phyloP scores from a whole-genome alignment of 2,797 vertebrate genomes.

The Anisognathus igniventris region DNA sequence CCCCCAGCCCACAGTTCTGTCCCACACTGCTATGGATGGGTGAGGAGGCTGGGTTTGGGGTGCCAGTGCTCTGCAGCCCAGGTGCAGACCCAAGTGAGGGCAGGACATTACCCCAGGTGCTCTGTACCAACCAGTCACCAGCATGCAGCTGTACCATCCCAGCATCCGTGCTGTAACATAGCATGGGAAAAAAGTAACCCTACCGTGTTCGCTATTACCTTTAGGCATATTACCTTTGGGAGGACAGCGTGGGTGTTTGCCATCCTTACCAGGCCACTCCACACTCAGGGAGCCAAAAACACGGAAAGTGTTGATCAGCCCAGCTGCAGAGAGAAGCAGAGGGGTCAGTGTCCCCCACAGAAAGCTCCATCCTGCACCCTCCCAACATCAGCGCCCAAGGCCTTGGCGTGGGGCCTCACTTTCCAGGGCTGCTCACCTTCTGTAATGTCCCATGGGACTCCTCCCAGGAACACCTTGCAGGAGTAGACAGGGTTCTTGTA shows the following conservation, averaged over 20 bases:
- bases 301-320: conserved; percentile 94
- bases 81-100: conserved; percentile 15
- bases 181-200: conserved; percentile 75
- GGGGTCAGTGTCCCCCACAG: not conserved
- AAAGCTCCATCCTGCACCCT: not conserved
- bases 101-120: conserved; percentile 24
- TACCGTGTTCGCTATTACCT: conserved; percentile 94
- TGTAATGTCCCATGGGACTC: conserved; percentile 98
- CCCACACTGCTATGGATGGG: not conserved
- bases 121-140: conserved; percentile 61
- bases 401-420: accelerated
- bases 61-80: not conserved
- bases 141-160: conserved; percentile 73
- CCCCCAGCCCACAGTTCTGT: not conserved
- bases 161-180: conserved; percentile 70
- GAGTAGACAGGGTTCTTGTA: conserved; percentile 97
- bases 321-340: conserved; percentile 74
- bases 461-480: conserved; percentile 97
- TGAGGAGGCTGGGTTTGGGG: not conserved
- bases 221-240: conserved; percentile 99
- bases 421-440: conserved; percentile 80
- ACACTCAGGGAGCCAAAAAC: conserved; percentile 95
- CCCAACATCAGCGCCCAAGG: not conserved
- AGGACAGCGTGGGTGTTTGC: conserved; percentile 98
- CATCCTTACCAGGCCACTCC: conserved; percentile 99